A percentile compares a stretch with the other conserved stretches of the same genome.
These are phyloP conservation scores for Colletes gigas DNA, from an alignment of 1,140 invertebrate genomes.

Conservation along the genomic window DNA sequence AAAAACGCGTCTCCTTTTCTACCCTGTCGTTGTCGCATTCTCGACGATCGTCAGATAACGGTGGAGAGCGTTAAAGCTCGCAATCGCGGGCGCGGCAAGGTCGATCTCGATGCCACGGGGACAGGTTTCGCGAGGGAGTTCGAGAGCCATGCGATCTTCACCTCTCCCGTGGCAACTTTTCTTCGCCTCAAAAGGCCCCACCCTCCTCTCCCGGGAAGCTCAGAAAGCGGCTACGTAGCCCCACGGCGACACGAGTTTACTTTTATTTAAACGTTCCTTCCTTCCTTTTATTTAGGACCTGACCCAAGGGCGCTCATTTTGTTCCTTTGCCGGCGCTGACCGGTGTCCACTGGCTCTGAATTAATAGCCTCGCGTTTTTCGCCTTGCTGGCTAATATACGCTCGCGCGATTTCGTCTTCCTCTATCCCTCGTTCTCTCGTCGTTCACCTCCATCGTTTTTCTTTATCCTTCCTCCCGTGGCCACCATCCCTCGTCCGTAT, in stretches of 20 bases:
- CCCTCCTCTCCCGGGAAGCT: slow-evolving; percentile 42
- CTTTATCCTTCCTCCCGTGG: slow-evolving; percentile 38
- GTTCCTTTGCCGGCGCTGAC: slow-evolving; percentile 75
- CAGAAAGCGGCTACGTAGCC: slow-evolving; percentile 14
- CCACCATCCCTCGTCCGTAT: not conserved
- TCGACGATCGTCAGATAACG: slow-evolving; percentile 60
- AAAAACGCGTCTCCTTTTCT: slow-evolving; percentile 13
- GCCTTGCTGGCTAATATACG: slow-evolving; percentile 60
- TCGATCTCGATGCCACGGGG: slow-evolving; percentile 44
- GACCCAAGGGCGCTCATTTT: slow-evolving; percentile 77
- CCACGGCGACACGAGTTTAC: slow-evolving; percentile 77
- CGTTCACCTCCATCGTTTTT: slow-evolving; percentile 32
- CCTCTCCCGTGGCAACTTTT: slow-evolving; percentile 39
- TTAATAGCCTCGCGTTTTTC: slow-evolving; percentile 78
- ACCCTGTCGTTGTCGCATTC: slow-evolving; percentile 3
- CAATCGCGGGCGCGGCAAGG: slow-evolving; percentile 51
- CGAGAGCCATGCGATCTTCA: slow-evolving; percentile 4
- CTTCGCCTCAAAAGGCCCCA: slow-evolving; percentile 14
- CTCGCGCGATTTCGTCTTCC: slow-evolving; percentile 16
- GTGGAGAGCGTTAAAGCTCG: slow-evolving; percentile 57
- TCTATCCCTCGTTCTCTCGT: not conserved
- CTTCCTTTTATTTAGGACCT: slow-evolving; percentile 79
- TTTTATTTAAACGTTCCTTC: slow-evolving; percentile 80
- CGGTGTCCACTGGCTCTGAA: slow-evolving; percentile 76
- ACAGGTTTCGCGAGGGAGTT: slow-evolving; percentile 50